These are phyloP conservation scores for Calephelis virginiensis DNA, from an alignment of 1,140 invertebrate genomes.

Conservation along the genomic window DNA sequence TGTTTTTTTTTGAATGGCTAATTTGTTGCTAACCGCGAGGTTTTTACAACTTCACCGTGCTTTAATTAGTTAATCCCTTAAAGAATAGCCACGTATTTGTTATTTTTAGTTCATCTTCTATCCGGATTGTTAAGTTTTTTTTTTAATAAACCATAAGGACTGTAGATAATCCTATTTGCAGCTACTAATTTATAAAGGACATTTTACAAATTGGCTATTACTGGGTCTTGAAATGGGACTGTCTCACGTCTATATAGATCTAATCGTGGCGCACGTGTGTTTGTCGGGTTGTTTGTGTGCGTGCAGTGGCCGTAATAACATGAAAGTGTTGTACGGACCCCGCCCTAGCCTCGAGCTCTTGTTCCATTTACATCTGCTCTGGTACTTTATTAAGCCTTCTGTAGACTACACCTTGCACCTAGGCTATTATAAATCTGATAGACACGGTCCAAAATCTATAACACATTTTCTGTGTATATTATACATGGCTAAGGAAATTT, in stretches of 20 bases:
- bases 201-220: not conserved
- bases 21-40: too few relatives aligned
- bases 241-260: slow-evolving; percentile 48
- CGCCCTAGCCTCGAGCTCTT: slow-evolving; percentile 67
- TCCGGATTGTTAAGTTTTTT: too few relatives aligned
- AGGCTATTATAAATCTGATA: slow-evolving; percentile 14
- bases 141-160: too few relatives aligned
- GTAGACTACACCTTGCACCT: slow-evolving; percentile 42
- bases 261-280: slow-evolving; percentile 45
- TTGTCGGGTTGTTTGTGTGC: slow-evolving; percentile 44
- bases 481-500: too few relatives aligned
- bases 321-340: slow-evolving; percentile 76
- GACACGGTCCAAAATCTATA: not conserved
- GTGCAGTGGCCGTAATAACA: slow-evolving; percentile 74
- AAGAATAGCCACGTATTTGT: too few relatives aligned
- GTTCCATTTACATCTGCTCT: slow-evolving; percentile 76
- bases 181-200: too few relatives aligned
- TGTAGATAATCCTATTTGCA: too few relatives aligned
- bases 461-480: slow-evolving; percentile 1
- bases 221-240: not conserved
- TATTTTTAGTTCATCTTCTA: too few relatives aligned
- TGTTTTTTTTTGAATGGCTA: too few relatives aligned
- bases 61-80: too few relatives aligned
- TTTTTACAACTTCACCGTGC: too few relatives aligned
- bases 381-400: slow-evolving; percentile 74